phyloP scores from a whole-genome alignment of 2,113 vertebrate species.

The Charina bottae region DNA sequence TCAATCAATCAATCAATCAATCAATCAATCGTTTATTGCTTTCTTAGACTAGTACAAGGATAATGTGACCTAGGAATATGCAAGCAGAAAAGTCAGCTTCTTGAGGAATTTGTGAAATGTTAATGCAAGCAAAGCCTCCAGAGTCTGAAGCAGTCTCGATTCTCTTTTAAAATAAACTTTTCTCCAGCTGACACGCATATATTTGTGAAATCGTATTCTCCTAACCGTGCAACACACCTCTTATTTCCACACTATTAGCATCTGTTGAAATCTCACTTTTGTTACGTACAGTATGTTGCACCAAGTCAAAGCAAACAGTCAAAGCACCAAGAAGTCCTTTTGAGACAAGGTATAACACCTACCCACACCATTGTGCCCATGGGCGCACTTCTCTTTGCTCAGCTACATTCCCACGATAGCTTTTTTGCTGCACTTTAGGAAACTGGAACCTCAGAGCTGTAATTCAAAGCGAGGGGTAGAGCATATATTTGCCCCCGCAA shows the following conservation, averaged over 20 bases:
- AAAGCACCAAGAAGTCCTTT: background rate
- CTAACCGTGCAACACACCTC: background rate
- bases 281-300: no score
- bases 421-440: background rate
- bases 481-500: background rate
- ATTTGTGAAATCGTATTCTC: no score
- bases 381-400: background rate
- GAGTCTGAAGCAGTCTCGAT: background rate
- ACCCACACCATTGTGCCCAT: background rate
- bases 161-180: background rate
- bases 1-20: no score
- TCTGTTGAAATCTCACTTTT: background rate
- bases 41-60: no score
- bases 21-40: no score
- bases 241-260: background rate
- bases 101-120: background rate
- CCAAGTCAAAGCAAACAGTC: no score
- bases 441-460: background rate
- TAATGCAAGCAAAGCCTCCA: background rate
- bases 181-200: background rate
- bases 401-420: background rate
- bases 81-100: no score
- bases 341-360: background rate
- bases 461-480: background rate
- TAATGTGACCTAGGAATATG: no score